Conservation (phyloP, 2,113 vertebrate genomes). For the Epinephelus moara region DNA sequence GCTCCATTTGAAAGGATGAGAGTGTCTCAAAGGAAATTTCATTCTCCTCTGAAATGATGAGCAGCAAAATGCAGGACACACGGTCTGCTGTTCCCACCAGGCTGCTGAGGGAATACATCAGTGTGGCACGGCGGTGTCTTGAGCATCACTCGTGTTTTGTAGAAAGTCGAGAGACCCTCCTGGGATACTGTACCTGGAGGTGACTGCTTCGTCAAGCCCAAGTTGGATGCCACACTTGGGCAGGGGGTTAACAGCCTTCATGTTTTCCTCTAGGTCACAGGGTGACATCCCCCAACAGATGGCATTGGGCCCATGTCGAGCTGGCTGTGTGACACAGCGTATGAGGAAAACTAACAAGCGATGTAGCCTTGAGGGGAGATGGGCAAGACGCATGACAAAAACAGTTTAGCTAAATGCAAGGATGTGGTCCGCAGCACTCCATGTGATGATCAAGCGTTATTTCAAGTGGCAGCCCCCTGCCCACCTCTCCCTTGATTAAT, state of each 20-base stretch:
- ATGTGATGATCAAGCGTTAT: conserved; percentile 64
- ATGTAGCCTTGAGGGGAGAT: conserved; percentile 42
- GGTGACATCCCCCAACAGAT: conserved; percentile 68
- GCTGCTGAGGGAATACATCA: conserved; percentile 31
- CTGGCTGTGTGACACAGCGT: conserved; percentile 29
- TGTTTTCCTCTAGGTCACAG: conserved; percentile 55
- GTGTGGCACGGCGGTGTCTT: neutral
- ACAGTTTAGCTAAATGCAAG: conserved; percentile 42
- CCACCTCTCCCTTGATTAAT: conserved; percentile 77
- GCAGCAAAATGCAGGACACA: conserved; percentile 43
- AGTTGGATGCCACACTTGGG: conserved; percentile 62
- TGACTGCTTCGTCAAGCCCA: conserved; percentile 60
- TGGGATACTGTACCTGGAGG: conserved; percentile 51
- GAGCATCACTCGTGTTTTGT: conserved; percentile 47
- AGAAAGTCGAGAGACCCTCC: conserved; percentile 37
- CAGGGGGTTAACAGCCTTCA: conserved; percentile 60
- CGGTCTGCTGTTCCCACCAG: conserved; percentile 26
- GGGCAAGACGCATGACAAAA: conserved; percentile 52
- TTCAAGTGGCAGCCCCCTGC: conserved; percentile 67
- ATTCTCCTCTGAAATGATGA: conserved; percentile 56
- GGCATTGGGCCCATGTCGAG: conserved; percentile 44
- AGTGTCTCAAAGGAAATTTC: conserved; percentile 61
- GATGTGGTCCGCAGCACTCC: conserved; percentile 52
- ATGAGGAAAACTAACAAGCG: conserved; percentile 62
- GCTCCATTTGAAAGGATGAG: conserved; percentile 44